Evolutionary conservation across 2,797 vertebrate genomes (phyloP), one percentile per base, ranked within the genome.

Genomic region (Epinephelus malabaricus): DNA sequence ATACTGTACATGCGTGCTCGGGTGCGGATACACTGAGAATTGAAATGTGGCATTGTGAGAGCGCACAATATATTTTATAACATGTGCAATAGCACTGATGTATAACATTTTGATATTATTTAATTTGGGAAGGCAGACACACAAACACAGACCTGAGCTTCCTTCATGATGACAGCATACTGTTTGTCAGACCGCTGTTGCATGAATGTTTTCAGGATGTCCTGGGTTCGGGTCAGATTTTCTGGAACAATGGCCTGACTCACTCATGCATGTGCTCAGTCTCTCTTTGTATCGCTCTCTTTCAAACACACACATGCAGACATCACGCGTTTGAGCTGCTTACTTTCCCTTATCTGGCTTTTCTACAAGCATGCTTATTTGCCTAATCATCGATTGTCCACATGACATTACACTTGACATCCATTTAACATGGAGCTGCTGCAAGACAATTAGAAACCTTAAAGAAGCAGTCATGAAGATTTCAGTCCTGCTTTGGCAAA

Each of bases 231-330:
- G 91, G 85, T 94, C 89, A 90, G 84, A 92, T 93, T 92, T 93
- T 90, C 88, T 91, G 92, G 88, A 92, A 93, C 91, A 93, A 92
- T 91, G 72, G 91, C 77, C 78, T 76, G 78, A 83, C 78, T 90
- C 90, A 84, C 77, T 87, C 89, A 86, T 88, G 89, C 90, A 83
- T 55, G 10, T 69, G 69, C 66, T 61, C 84, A 21, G 78, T 79
- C 79, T 74, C 83, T 75, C 82, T 86, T 77, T 84, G 73, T 86
- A 73, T 86, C 72, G 51, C 54, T 82, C 65, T 45, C 69, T 67
- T 40, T 74, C 25, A 69, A 60, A 83, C 47, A 68, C 51, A 72
- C 23, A 72, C 18, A 45, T 43, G 55, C 34, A 47, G 53, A 54
- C 27, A 54, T 38, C 76, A 54, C 18, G 50, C 62, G 43, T 79